A percentile compares a stretch with the other conserved stretches of the same genome.
Evolutionary conservation across 2,888 invertebrate genomes (phyloP).

Genomic region (Thera britannica): DNA sequence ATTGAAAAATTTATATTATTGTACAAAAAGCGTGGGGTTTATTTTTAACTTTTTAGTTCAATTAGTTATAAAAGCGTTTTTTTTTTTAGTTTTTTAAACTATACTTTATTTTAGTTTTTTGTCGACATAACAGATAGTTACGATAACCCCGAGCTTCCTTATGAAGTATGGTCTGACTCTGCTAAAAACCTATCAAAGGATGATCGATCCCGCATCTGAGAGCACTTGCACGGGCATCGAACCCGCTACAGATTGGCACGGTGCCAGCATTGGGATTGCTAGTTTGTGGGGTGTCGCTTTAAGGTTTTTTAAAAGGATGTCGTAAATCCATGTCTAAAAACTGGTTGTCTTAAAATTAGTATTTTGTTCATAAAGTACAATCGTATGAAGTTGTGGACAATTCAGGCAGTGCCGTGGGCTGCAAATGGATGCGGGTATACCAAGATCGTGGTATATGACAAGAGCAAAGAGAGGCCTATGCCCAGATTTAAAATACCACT

Average conservation of each 20-base stretch:
- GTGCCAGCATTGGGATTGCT: constrained; percentile 18
- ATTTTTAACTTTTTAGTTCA: too few relatives aligned
- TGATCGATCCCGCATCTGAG: constrained; percentile 45
- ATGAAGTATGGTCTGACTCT: neutral
- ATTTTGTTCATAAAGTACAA: too few relatives aligned
- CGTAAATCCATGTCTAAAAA: constrained; percentile 5
- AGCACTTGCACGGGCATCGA: constrained; percentile 25
- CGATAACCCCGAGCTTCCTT: neutral
- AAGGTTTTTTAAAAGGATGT: constrained; percentile 17
- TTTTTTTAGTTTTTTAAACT: too few relatives aligned
- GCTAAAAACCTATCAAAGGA: constrained; percentile 12
- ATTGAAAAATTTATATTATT: too few relatives aligned
- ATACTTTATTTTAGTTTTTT: neutral
- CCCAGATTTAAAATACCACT: too few relatives aligned
- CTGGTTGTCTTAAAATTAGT: neutral
- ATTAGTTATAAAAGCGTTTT: too few relatives aligned
- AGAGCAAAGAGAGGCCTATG: too few relatives aligned
- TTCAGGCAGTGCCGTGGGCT: too few relatives aligned
- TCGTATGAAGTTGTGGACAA: too few relatives aligned
- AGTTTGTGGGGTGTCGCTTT: constrained; percentile 19
- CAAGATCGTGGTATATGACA: too few relatives aligned
- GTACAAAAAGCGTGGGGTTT: too few relatives aligned
- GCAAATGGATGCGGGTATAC: too few relatives aligned
- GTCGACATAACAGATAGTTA: neutral
- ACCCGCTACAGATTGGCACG: constrained; percentile 21